Base-by-base conservation (phyloP, 2,113 vertebrate species). In the Psammodynastes pulverulentus region DNA sequence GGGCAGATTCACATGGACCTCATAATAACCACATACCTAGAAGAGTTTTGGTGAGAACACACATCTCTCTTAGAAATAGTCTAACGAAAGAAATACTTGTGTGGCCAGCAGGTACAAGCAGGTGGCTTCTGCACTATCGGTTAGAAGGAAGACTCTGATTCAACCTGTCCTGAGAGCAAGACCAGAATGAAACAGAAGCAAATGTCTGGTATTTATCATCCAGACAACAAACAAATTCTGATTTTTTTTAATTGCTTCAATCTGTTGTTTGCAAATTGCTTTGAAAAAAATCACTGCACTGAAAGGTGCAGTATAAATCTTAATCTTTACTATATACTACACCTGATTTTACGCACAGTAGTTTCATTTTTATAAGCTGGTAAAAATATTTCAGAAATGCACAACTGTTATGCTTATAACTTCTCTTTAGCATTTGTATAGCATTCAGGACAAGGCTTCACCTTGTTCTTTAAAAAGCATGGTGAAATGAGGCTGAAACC, bases 311-410 rank as follows among this genome's bases (percentile, higher is more conserved):
- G 10, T 87, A 53, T 39, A 53, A 87, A 87, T 52, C 51, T 53
- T 9, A 53, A n/a, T 26, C 84, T 26, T 48, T 29, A 48, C 24
- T 54, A n/a, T 13, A 62, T 21, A 6, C 1, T 8, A 43, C 26
- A 93, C 67, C 46, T 49, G 54, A 23, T 9, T 9, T 49, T 67
- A 45, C 0, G 0, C 5, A 48, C 43, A 89, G 58, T 45, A 72
- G 84, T 86, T 24, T 34, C 9, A 1, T 52, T 0, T 24, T 86
- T 34, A 49, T 53, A 88, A 46, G 8, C 34, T 39, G n/a, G 34
- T 54, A 88, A 87, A 58, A 88, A 12, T 87, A 46, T 89, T 62
- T 29, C 43, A 58, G 12, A 89, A 45, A 39, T 46, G 39, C 17
- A 54, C 12, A 23, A 13, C 24, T 6, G 39, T 56, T 56, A 56